A percentile compares a stretch with the other conserved stretches of the same genome.
These are phyloP conservation scores for Xanthia icteritia DNA, from an alignment of 2,888 invertebrate species.

Conservation along the genomic window DNA sequence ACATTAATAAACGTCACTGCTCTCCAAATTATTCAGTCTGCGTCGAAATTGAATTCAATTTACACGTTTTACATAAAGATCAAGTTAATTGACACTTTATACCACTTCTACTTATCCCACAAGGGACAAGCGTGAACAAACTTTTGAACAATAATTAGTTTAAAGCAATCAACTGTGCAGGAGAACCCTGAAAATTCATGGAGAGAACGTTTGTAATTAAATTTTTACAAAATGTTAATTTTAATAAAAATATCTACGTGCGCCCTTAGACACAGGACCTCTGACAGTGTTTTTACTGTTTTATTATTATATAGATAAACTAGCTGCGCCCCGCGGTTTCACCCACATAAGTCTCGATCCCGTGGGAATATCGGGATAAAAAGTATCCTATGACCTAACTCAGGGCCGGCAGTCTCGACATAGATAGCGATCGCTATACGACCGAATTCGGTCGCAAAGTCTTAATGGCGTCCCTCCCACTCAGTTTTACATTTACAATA, in stretches of 20 bases:
- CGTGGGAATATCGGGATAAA: too few relatives aligned
- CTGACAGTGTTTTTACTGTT: not conserved
- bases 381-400: too few relatives aligned
- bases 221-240: conserved; percentile 50
- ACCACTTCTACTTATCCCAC: conserved; percentile 36
- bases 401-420: too few relatives aligned
- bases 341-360: too few relatives aligned
- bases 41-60: conserved; percentile 48
- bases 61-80: conserved; percentile 51
- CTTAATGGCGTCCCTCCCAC: too few relatives aligned
- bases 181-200: conserved; percentile 44
- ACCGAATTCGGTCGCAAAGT: too few relatives aligned
- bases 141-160: conserved; percentile 53
- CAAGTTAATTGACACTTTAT: conserved; percentile 56
- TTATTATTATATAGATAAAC: not conserved
- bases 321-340: too few relatives aligned
- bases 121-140: conserved; percentile 49
- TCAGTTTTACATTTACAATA: too few relatives aligned
- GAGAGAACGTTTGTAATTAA: conserved; percentile 53
- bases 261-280: conserved; percentile 23
- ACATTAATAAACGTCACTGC: conserved; percentile 27
- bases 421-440: too few relatives aligned
- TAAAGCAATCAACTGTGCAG: conserved; percentile 49
- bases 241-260: conserved; percentile 52
- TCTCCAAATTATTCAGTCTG: conserved; percentile 48